Percentiles rank a stretch among this genome's conserved stretches.
Evolutionary conservation across 2,113 vertebrate genomes (phyloP).

Genomic region (Morone chrysops): DNA sequence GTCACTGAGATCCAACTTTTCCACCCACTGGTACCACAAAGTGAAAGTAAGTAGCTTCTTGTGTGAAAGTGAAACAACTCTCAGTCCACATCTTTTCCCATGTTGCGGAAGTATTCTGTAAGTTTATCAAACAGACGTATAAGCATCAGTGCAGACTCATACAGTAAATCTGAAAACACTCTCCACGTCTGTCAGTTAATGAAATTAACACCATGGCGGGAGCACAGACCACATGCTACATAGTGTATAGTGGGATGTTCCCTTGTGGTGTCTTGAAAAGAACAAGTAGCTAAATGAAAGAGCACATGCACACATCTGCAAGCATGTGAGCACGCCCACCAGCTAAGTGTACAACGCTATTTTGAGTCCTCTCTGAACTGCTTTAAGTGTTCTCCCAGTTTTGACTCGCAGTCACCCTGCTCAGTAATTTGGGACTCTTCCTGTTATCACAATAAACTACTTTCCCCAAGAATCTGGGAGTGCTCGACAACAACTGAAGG

Average conservation of each 20-base stretch:
- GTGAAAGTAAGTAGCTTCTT: background rate
- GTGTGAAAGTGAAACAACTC: background rate
- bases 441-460: constrained; percentile 74
- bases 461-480: constrained; percentile 56
- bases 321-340: constrained; percentile 39
- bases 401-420: constrained; percentile 44
- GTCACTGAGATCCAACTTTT: background rate
- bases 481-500: constrained; percentile 43
- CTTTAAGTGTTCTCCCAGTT: constrained; percentile 39
- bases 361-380: constrained; percentile 55
- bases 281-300: constrained; percentile 50
- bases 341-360: constrained; percentile 50
- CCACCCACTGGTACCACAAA: background rate
- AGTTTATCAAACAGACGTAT: background rate
- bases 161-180: constrained; percentile 9
- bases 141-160: background rate
- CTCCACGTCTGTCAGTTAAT: background rate
- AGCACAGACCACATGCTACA: background rate
- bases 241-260: constrained; percentile 2
- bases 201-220: constrained; percentile 10
- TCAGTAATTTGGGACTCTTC: constrained; percentile 62
- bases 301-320: constrained; percentile 55
- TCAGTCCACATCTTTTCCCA: background rate
- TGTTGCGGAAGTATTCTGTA: background rate
- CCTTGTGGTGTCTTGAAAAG: constrained; percentile 31